These are phyloP conservation scores for Fundulus diaphanus DNA, from an alignment of 2,797 vertebrate genomes.

Conservation along the genomic window DNA sequence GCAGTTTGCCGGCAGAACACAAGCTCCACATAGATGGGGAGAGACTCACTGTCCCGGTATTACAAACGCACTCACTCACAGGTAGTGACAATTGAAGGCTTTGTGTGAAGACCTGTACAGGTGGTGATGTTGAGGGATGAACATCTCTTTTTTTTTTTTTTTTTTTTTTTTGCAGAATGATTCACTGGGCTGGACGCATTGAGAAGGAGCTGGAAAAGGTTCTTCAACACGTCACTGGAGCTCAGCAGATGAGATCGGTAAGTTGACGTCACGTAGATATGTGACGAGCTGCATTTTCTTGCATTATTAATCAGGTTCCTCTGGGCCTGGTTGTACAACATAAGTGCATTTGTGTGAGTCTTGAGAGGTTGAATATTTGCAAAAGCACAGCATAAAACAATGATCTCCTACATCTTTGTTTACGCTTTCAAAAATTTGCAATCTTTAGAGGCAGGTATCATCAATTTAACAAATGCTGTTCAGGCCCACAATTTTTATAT, in stretches of 20 bases:
- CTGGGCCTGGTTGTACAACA: conserved; percentile 31
- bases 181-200: conserved; percentile 96
- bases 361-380: conserved; percentile 10
- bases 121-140: conserved; percentile 36
- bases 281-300: conserved; percentile 41
- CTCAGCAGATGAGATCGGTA: conserved; percentile 93
- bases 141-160: conserved; percentile 45
- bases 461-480: neutral
- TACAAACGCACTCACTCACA: conserved; percentile 19
- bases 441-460: neutral
- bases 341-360: conserved; percentile 10
- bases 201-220: conserved; percentile 98
- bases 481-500: neutral
- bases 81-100: conserved; percentile 19
- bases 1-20: conserved; percentile 32
- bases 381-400: conserved; percentile 3
- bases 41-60: conserved; percentile 9
- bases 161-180: conserved; percentile 86
- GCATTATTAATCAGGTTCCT: conserved; percentile 59
- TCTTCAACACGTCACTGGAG: conserved; percentile 94
- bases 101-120: conserved; percentile 24
- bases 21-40: conserved; percentile 26
- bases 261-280: conserved; percentile 70
- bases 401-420: neutral
- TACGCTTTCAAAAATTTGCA: neutral